Evolutionary conservation across 1,140 invertebrate species (phyloP).

Genomic region (Hyles euphorbiae): DNA sequence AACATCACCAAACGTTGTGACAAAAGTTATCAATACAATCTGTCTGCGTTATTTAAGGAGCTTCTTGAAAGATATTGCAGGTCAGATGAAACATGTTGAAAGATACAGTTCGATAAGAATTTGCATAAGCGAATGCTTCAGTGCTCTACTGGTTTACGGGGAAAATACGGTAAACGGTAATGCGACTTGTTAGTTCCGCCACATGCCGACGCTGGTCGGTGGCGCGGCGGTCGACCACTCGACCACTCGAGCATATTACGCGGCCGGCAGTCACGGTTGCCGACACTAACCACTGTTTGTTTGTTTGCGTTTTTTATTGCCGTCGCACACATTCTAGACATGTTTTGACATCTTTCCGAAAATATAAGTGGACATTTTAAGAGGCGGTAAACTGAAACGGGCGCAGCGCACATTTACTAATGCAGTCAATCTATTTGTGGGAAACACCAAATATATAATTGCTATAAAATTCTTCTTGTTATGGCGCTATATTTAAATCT

Average conservation of each 20-base stretch:
- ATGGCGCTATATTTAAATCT: too few species aligned
- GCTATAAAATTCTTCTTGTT: too few species aligned
- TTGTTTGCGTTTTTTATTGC: conserved; percentile 31
- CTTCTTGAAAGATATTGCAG: too few species aligned
- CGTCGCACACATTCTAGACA: not conserved
- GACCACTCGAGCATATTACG: conserved; percentile 31
- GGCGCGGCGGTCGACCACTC: conserved; percentile 11
- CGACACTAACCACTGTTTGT: conserved; percentile 23
- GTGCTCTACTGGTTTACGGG: conserved; percentile 36
- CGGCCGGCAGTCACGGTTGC: conserved; percentile 34
- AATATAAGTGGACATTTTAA: not conserved
- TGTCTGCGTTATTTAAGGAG: too few species aligned
- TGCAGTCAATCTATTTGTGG: too few species aligned
- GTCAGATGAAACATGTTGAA: too few species aligned
- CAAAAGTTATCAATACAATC: too few species aligned
- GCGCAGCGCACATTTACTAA: too few species aligned
- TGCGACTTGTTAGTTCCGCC: conserved; percentile 57
- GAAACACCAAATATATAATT: too few species aligned
- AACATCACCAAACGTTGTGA: too few species aligned
- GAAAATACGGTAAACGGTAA: conserved; percentile 56
- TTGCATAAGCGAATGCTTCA: conserved; percentile 23
- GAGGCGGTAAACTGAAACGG: too few species aligned
- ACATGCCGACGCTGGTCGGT: conserved; percentile 37
- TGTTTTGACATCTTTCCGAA: not conserved
- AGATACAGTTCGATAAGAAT: conserved; percentile 14